phyloP scores from a whole-genome alignment of 1,140 invertebrate genomes.

The Cepaea nemoralis region DNA sequence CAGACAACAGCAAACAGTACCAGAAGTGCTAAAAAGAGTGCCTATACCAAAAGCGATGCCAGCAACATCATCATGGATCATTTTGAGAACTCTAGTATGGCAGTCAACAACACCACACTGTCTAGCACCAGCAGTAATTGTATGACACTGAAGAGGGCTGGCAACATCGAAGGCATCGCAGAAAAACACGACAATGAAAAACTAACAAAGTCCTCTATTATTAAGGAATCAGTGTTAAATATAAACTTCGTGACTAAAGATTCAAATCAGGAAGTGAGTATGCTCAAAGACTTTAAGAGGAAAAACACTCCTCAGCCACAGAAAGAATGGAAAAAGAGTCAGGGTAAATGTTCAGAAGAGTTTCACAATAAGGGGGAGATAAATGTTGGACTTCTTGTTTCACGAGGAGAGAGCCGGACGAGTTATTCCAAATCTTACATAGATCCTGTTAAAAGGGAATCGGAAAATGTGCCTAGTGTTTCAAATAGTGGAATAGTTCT shows the following conservation, averaged over 20 bases:
- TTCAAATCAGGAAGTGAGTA: constrained; percentile 33
- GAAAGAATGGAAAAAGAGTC: not conserved
- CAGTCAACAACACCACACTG: not conserved
- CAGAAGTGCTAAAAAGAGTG: constrained; percentile 26
- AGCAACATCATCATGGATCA: not conserved
- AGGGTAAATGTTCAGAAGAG: not conserved
- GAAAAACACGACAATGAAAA: not conserved
- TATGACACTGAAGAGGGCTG: not conserved
- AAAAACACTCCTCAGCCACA: not conserved
- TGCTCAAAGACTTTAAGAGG: constrained; percentile 24
- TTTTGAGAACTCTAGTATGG: not conserved
- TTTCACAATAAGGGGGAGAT: not conserved
- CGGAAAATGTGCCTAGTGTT: not conserved
- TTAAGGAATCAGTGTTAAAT: constrained; percentile 53
- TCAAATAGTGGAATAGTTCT: constrained; percentile 1
- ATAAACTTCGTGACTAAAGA: constrained; percentile 42
- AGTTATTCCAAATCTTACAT: constrained; percentile 20
- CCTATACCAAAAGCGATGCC: not conserved
- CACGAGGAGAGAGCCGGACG: not conserved
- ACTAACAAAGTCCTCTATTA: constrained; percentile 8
- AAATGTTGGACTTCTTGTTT: not conserved
- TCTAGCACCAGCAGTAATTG: constrained; percentile 5
- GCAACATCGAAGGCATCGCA: not conserved
- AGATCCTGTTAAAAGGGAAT: constrained; percentile 6
- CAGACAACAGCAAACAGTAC: constrained; percentile 42